Percentiles rank a stretch among this genome's conserved stretches.
Evolutionary conservation across 2,113 vertebrate species (phyloP).

Genomic region (Mellivora capensis): DNA sequence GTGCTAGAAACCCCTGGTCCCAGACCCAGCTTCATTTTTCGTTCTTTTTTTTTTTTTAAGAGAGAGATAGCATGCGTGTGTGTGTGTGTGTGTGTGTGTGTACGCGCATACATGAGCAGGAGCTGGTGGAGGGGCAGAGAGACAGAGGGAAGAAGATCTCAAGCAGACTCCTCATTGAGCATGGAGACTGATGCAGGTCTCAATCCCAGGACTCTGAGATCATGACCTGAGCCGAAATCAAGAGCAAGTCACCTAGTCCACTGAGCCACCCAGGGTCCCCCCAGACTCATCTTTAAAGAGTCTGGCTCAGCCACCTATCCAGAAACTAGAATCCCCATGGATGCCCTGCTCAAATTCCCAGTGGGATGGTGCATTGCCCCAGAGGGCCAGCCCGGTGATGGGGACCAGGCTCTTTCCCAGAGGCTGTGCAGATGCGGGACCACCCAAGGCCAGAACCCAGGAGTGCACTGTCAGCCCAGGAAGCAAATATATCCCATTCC

Average conservation of each 20-base stretch:
- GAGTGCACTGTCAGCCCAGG: background rate
- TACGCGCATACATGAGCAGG: background rate
- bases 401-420: background rate
- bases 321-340: background rate
- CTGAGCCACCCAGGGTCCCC: background rate
- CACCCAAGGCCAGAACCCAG: fast-evolving
- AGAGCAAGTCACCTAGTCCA: background rate
- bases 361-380: background rate
- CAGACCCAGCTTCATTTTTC: background rate
- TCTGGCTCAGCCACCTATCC: background rate
- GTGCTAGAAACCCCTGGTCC: background rate
- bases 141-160: background rate
- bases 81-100: too few species aligned
- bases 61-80: too few species aligned
- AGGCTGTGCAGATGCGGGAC: background rate
- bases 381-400: background rate
- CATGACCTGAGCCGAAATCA: background rate
- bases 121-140: background rate
- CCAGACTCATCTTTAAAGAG: background rate
- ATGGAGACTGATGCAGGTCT: background rate
- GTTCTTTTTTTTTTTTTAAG: background rate
- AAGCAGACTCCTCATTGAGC: background rate
- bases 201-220: background rate
- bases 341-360: background rate
- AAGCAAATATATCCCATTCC: too few species aligned